A percentile compares a stretch with the other conserved stretches of the same genome.
phyloP scores from a whole-genome alignment of 2,113 vertebrate species.

The Toxotes chatareus region DNA sequence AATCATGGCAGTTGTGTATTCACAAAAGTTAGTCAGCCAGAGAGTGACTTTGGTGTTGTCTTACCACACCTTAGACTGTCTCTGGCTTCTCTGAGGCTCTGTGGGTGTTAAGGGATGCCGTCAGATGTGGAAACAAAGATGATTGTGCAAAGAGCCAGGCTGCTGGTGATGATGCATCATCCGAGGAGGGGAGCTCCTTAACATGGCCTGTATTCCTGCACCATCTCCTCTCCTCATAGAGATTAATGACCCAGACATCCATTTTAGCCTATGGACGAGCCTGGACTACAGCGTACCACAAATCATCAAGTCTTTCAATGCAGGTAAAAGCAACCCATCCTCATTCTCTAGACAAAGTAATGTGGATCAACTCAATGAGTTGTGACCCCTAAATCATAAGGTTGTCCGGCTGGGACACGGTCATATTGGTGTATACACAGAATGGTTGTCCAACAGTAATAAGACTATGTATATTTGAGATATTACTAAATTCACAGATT shows the following conservation, averaged over 20 bases:
- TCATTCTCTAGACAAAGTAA: conserved; percentile 31
- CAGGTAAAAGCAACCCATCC: conserved; percentile 27
- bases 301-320: conserved; percentile 29
- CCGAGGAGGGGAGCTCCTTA: conserved; percentile 18
- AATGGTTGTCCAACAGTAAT: neutral
- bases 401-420: neutral
- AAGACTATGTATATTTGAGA: neutral
- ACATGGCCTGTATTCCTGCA: conserved; percentile 18
- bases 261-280: conserved; percentile 14
- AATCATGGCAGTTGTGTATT: conserved; percentile 11
- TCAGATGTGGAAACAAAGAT: conserved; percentile 35
- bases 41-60: conserved; percentile 34
- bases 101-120: conserved; percentile 34
- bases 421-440: conserved; percentile 7
- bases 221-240: conserved; percentile 50
- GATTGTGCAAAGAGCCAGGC: conserved; percentile 12
- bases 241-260: conserved; percentile 60
- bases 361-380: conserved; percentile 24
- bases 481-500: neutral
- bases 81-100: conserved; percentile 9
- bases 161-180: conserved; percentile 43
- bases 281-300: conserved; percentile 10
- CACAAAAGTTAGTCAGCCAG: conserved; percentile 20
- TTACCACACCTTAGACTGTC: neutral
- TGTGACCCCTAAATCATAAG: conserved; percentile 24